Base-by-base conservation (phyloP, 2,113 vertebrate species). In the Gila orcuttii region DNA sequence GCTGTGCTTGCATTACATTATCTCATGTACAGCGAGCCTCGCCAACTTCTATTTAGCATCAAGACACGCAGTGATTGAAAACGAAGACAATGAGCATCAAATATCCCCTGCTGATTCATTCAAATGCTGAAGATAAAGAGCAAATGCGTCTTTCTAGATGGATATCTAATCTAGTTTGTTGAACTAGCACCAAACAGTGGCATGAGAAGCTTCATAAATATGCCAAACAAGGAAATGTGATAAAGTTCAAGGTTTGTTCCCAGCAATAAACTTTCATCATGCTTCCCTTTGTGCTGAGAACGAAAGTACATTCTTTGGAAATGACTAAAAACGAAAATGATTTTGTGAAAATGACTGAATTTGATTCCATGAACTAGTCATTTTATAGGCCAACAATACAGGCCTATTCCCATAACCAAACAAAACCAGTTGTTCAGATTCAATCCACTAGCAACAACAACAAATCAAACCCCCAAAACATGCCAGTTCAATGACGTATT, bases 211-310 rank as follows among this genome's bases (percentile, higher is more conserved):
- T 9, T 45, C 78, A 25, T 1, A 42, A 78, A 80, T 4, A 80
- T 2, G 12, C n/a, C 60, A 57, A 76, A 84, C 45, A 19, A 84
- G 7, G 75, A 60, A 79, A 82, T 6, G 33, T 28, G 82, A 13
- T 42, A 9, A 1, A 21, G 21, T 71, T 64, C 15, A 39, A 45
- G n/a, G 52, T 42, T n/a, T 9, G 4, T 10, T 50, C 59, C 84
- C 64, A 25, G 73, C 3, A 19, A 64, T 12, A 39, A 50, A 64
- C 75, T 60, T 45, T 90, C 80, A 87, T 78, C 82, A 10, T 11
- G 88, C 52, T 91, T 87, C 60, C 69, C 33, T 52, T 33, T 55
- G 68, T 11, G 50, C 42, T 8, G 73, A 36, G 25, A 85, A 10
- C 0, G 15, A 6, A 5, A 31, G 23, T 80, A n/a, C 66, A 39